A percentile compares a stretch with the other conserved stretches of the same genome.
These are phyloP conservation scores for Dysidea cf. avara DNA, from an alignment of 37 sponge, comb jelly and placozoan species.

Conservation along the genomic window DNA sequence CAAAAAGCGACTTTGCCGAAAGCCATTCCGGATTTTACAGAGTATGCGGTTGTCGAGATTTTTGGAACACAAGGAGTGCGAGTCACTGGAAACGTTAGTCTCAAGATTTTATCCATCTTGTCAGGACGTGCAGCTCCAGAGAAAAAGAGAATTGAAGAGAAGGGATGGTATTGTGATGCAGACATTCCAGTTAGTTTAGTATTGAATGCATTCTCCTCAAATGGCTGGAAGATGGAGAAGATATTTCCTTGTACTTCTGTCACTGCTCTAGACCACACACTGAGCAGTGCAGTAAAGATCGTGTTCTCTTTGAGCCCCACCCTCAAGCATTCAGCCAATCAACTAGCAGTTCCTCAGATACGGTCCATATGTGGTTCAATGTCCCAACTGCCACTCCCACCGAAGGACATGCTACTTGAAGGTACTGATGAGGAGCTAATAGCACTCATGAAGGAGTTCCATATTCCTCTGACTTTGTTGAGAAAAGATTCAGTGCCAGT, in stretches of 20 bases:
- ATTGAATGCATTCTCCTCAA: constrained; percentile 55
- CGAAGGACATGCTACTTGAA: constrained; percentile 21
- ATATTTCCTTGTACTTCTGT: constrained; percentile 56
- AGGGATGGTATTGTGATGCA: constrained; percentile 76
- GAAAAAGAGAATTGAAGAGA: constrained; percentile 56
- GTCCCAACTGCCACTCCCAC: background rate
- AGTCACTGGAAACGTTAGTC: constrained; percentile 64
- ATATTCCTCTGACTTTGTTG: constrained; percentile 64
- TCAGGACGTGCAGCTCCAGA: constrained; percentile 40
- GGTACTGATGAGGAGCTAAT: constrained; percentile 72
- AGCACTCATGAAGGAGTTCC: constrained; percentile 72
- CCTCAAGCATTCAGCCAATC: too few relatives aligned
- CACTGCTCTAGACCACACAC: constrained; percentile 11
- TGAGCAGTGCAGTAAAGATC: constrained; percentile 50
- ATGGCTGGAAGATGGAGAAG: constrained; percentile 59
- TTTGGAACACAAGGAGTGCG: constrained; percentile 64
- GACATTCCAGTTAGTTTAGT: constrained; percentile 40
- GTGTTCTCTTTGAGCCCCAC: constrained; percentile 50
- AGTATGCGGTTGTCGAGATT: constrained; percentile 70
- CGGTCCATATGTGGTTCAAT: too few relatives aligned
- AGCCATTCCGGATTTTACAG: constrained; percentile 8
- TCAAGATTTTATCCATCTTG: constrained; percentile 50
- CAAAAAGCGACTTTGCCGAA: too few relatives aligned
- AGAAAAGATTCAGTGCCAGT: background rate
- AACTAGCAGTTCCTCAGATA: too few relatives aligned